Base-by-base conservation (phyloP, 30 jellyfish, hydroid and myxozoan species). In the Sanderia malayensis region DNA sequence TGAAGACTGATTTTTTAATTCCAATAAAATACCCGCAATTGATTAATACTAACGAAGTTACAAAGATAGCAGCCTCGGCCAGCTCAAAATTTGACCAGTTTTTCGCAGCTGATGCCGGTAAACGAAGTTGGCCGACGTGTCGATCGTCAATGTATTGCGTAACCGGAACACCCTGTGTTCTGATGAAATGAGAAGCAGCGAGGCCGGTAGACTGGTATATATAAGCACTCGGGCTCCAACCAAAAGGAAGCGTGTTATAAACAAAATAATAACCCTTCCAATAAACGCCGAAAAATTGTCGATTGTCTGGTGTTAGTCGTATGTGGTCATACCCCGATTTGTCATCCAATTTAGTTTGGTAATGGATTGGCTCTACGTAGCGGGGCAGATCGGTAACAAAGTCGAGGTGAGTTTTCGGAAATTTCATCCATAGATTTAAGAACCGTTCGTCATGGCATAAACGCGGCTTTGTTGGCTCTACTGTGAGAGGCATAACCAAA, bases 211-310 rank as follows among this genome's bases (percentile, higher is more conserved):
- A 6, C 8, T 41, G 55, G 15, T 41, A 41, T 6, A 41, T 15
- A 41, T 41, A 41, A 15, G 55, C 55, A 41, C 55, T 41, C 8
- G 55, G 55, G 55, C 55, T 41, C 55, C 55, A 41, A 8, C 70
- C 32, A 31, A 58, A 58, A 17, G 70, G 70, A 58, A 58, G n/a
- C 32, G 70, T 58, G 70, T 58, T 58, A 31, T 4, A 58, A 17
- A 31, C 23, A 29, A 58, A 58, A 4, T 17, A 58, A 27, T 31
- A 58, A 17, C 70, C 70, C 23, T 58, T 58, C 70, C 70, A 58
- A 58, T 58, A 58, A 58, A 58, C 70, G n/a, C 70, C 70, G 23
- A 58, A 58, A 58, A 58, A 58, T 31, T 19, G n/a, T 24, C 32
- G n/a, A 31, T 31, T 58, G 23, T 58, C 70, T 31, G n/a, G 31